Evolutionary conservation across 2,113 vertebrate genomes (phyloP).

Genomic region (Phyllostomus discolor): DNA sequence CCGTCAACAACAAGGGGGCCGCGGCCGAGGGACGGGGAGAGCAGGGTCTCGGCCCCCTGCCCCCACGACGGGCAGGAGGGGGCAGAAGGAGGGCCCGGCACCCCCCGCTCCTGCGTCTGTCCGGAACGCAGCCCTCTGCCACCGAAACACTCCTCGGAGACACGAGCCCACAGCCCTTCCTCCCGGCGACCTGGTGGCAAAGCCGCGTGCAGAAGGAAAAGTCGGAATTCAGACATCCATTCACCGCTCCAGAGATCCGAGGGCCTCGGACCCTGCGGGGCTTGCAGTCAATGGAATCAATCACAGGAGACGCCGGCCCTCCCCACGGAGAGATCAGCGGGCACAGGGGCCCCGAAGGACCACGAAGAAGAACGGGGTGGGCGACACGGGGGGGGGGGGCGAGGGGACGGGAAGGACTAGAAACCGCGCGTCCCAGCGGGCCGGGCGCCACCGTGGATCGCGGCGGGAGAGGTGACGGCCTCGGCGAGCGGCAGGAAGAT

Average conservation of each 20-base stretch:
- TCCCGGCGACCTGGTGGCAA: conserved; percentile 73
- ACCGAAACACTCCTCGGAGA: conserved; percentile 61
- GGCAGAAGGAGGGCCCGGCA: no score
- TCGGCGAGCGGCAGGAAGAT: conserved; percentile 76
- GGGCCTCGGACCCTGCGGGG: conserved; percentile 79
- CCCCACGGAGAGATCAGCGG: conserved; percentile 81
- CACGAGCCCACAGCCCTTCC: conserved; percentile 71
- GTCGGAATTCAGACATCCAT: conserved; percentile 83
- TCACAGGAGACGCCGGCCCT: conserved; percentile 82
- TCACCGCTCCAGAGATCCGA: conserved; percentile 82
- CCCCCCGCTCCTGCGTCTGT: not conserved
- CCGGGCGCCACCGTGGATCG: conserved; percentile 79
- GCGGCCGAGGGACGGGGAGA: not conserved
- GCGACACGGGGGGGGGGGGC: conserved; percentile 79
- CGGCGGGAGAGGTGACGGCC: conserved; percentile 79
- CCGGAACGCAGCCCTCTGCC: not conserved
- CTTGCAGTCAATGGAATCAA: conserved; percentile 84
- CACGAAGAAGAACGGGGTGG: conserved; percentile 83
- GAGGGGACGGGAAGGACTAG: conserved; percentile 80
- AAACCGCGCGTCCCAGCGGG: conserved; percentile 80
- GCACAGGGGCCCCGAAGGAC: conserved; percentile 82
- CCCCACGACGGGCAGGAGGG: not conserved
- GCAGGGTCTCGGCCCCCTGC: not conserved
- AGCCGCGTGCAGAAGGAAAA: conserved; percentile 81
- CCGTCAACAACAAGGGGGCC: not conserved